phyloP scores from a whole-genome alignment of 2,797 vertebrate species.

The Scolopax bukidnonensis region DNA sequence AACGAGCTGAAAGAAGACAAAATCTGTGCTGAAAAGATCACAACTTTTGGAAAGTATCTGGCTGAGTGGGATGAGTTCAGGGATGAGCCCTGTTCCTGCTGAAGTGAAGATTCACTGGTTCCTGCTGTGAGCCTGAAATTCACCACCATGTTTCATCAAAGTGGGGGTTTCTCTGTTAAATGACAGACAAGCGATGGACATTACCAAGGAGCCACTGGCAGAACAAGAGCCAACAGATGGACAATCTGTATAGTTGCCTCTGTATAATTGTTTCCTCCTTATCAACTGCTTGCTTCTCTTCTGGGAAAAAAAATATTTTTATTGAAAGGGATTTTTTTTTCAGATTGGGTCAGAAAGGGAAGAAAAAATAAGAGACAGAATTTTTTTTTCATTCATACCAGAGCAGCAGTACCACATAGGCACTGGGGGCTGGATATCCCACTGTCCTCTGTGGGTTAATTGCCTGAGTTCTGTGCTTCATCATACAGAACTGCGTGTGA shows the following conservation, averaged over 20 bases:
- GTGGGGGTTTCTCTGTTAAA: background rate
- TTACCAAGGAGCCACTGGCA: background rate
- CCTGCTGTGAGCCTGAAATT: constrained; percentile 1
- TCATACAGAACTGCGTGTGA: background rate
- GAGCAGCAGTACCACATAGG: background rate
- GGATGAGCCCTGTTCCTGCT: background rate
- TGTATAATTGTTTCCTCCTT: background rate
- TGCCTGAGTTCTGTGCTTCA: background rate
- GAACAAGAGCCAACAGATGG: constrained; percentile 11
- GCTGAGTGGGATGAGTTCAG: constrained; percentile 1
- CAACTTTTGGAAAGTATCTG: constrained; percentile 37
- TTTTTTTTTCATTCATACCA: background rate
- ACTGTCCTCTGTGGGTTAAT: background rate
- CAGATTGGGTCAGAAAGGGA: background rate
- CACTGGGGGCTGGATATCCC: background rate
- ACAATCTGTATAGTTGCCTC: background rate
- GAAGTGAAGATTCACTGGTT: background rate
- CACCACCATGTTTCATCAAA: background rate
- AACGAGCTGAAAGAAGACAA: constrained; percentile 56
- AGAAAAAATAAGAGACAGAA: background rate
- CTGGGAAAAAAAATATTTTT: background rate
- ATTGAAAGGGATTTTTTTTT: background rate
- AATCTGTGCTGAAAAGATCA: constrained; percentile 48
- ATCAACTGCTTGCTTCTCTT: background rate
- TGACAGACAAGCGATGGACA: background rate